Base-by-base conservation (phyloP, 2,888 invertebrate species). In the Ophonus ardosiacus region DNA sequence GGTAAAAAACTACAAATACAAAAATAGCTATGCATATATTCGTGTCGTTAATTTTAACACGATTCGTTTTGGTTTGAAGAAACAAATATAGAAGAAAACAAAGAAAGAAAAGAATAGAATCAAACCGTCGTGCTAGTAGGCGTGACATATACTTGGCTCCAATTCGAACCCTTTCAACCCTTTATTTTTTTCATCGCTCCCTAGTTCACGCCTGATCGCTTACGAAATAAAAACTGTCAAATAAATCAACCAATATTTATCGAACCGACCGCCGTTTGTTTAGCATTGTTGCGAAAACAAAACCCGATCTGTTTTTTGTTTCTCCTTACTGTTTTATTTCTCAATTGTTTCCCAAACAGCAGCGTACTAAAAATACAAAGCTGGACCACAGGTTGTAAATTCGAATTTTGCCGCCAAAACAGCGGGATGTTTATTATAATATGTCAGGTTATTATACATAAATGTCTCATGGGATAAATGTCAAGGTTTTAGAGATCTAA, bases 241-340 rank as follows among this genome's bases (percentile, higher is more conserved):
- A 79, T 79, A 79, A 79, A 79, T 79, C 79, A 79, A 56, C 59
- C 79, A 79, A 79, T 79, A 79, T 79, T 79, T 79, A 79, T 79
- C 79, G 79, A 79, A 38, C 57, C 79, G 79, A 79, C 59, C 79
- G 61, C 79, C 79, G 79, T 79, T 79, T 79, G 79, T 79, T 79
- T 79, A 79, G 79, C 31, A 79, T 79, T 79, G 79, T 79, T 79
- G 79, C 79, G 79, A 79, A 79, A 56, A 79, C 79, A 79, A 79
- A 79, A 79, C 79, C 4, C 31, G 31, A 79, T 79, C 59, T 51
- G 38, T 79, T 17, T 79, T 56, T 78, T 56, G 18, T 78, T 78
- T 24, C 8, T n/a, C 56, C 31, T 21, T n/a, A 57, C 10, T 57
- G 57, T 57, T 78, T 78, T 57, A 78, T 78, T 56, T 57, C 56